Conservation (phyloP, 1,140 invertebrate genomes). For the Drosophila auraria region DNA sequence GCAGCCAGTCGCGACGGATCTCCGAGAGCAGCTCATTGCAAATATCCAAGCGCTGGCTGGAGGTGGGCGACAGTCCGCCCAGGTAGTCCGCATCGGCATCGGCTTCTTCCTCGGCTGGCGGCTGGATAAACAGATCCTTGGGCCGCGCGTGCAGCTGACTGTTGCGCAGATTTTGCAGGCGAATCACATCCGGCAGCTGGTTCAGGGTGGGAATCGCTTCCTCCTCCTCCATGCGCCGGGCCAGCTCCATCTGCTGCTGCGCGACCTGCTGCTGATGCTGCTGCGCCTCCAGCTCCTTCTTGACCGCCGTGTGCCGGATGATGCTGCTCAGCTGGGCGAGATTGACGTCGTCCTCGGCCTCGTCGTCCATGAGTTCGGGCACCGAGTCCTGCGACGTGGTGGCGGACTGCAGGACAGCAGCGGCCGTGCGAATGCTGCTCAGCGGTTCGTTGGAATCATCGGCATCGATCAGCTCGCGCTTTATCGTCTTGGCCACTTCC, state of each 20-base stretch:
- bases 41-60: slow-evolving; percentile 81
- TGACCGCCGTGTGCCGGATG: slow-evolving; percentile 75
- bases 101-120: slow-evolving; percentile 24
- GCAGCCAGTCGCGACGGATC: slow-evolving; percentile 87
- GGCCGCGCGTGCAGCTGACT: slow-evolving; percentile 34
- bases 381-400: slow-evolving; percentile 17
- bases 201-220: slow-evolving; percentile 55
- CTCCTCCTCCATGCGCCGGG: slow-evolving; percentile 36
- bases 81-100: slow-evolving; percentile 60
- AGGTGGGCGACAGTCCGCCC: slow-evolving; percentile 76
- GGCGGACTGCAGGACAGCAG: slow-evolving; percentile 41
- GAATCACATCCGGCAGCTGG: slow-evolving; percentile 78
- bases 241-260: slow-evolving; percentile 40
- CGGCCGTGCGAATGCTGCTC: slow-evolving; percentile 73
- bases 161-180: slow-evolving; percentile 67
- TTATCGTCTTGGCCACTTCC: slow-evolving; percentile 73
- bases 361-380: slow-evolving; percentile 64
- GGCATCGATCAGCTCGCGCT: slow-evolving; percentile 82
- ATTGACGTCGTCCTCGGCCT: slow-evolving; percentile 82
- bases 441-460: slow-evolving; percentile 81
- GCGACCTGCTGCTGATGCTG: slow-evolving; percentile 61
- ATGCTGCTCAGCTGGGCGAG: slow-evolving; percentile 81
- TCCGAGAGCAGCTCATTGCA: slow-evolving; percentile 83
- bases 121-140: slow-evolving; percentile 57
- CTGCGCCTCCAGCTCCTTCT: slow-evolving; percentile 69